These are phyloP conservation scores for Kryptolebias marmoratus DNA, from an alignment of 2,113 vertebrate species.

Conservation along the genomic window DNA sequence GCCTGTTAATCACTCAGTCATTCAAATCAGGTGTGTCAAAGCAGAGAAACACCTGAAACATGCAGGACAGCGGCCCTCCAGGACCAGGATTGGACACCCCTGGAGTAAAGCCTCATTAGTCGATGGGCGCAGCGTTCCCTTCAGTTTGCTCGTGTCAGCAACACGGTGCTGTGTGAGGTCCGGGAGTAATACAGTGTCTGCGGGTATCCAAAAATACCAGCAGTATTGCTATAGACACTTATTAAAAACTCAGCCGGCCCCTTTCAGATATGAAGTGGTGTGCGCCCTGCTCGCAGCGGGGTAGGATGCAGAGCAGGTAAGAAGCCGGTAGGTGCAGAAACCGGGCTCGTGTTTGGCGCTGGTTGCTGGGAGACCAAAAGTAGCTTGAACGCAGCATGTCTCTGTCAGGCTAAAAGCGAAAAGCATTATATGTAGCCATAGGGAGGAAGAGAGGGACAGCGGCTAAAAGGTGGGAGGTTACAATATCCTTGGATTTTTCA, in stretches of 20 bases:
- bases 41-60: no score
- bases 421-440: no score
- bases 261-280: neutral
- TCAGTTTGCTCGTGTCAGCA: neutral
- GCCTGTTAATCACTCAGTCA: no score
- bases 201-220: neutral
- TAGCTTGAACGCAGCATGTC: neutral
- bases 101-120: neutral
- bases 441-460: no score
- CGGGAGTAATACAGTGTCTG: neutral
- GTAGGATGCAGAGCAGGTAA: neutral
- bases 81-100: no score
- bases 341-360: neutral
- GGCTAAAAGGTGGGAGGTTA: no score
- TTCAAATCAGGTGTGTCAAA: no score
- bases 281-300: neutral
- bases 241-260: neutral
- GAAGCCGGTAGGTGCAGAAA: neutral
- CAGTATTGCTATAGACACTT: neutral
- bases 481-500: no score
- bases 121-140: neutral
- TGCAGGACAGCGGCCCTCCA: no score
- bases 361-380: neutral
- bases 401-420: neutral
- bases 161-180: neutral